A percentile compares a stretch with the other conserved stretches of the same genome.
These are phyloP conservation scores for Eupleurogrammus muticus DNA, from an alignment of 2,797 vertebrate genomes.

Conservation along the genomic window DNA sequence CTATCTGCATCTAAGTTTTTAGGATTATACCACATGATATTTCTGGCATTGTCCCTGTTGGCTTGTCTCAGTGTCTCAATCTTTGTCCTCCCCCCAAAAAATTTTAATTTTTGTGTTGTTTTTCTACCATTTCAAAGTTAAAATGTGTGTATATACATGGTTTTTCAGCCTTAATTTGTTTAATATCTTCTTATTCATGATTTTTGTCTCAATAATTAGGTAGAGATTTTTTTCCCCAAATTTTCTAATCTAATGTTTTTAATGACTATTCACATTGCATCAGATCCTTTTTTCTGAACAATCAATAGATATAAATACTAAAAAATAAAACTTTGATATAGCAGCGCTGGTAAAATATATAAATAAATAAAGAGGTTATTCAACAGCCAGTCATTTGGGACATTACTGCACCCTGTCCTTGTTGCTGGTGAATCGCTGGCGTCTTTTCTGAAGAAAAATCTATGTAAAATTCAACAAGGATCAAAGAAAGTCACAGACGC, in stretches of 20 bases:
- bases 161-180: not conserved
- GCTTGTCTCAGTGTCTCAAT: not conserved
- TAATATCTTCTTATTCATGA: not conserved
- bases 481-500: constrained; percentile 56
- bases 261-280: too few species aligned
- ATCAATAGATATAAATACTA: not conserved
- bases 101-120: not conserved
- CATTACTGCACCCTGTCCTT: not conserved
- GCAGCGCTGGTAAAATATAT: not conserved
- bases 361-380: not conserved
- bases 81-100: not conserved
- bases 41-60: too few species aligned
- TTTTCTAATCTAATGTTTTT: too few species aligned
- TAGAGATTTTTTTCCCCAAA: not conserved
- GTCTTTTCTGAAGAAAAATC: constrained; percentile 31
- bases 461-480: constrained; percentile 15
- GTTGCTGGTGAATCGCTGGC: constrained; percentile 30
- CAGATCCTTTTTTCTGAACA: not conserved
- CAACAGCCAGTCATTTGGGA: not conserved
- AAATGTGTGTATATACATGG: not conserved
- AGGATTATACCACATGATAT: too few species aligned
- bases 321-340: not conserved
- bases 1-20: too few species aligned
- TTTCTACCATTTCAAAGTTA: not conserved
- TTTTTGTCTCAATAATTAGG: not conserved